These are phyloP conservation scores for Sphinx pinastri DNA, from an alignment of 2,888 invertebrate species.

Conservation along the genomic window DNA sequence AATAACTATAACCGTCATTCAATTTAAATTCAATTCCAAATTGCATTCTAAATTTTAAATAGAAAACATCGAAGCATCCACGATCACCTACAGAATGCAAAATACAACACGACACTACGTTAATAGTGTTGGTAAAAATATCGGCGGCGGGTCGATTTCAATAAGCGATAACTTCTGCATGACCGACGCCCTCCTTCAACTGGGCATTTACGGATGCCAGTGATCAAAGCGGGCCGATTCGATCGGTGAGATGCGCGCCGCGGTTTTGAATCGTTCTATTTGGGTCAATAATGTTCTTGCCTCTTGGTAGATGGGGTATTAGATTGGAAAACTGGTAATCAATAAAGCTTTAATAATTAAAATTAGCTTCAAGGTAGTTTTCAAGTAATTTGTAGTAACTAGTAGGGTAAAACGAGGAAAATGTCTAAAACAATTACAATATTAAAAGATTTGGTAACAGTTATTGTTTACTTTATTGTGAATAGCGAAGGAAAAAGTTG, in stretches of 20 bases:
- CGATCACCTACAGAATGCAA: slow-evolving; percentile 41
- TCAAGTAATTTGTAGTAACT: no score
- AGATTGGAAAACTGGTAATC: background rate
- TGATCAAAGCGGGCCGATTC: slow-evolving; percentile 48
- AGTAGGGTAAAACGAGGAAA: no score
- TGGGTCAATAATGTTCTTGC: background rate
- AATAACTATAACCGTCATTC: background rate
- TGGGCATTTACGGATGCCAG: slow-evolving; percentile 52
- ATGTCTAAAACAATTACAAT: no score
- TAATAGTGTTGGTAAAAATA: slow-evolving; percentile 57
- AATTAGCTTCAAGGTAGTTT: no score
- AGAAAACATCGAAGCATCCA: slow-evolving; percentile 27
- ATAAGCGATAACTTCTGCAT: slow-evolving; percentile 76
- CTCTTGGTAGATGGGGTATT: background rate
- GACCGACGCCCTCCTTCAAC: slow-evolving; percentile 51
- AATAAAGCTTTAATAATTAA: no score
- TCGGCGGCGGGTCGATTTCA: slow-evolving; percentile 64
- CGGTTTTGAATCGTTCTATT: slow-evolving; percentile 17
- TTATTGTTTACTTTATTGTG: no score
- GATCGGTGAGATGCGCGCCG: slow-evolving; percentile 5
- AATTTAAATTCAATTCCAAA: background rate
- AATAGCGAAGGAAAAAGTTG: no score
- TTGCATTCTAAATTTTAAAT: background rate
- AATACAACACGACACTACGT: slow-evolving; percentile 48
- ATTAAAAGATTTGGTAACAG: no score